A percentile compares a stretch with the other conserved stretches of the same genome.
Conservation (phyloP, 2,888 invertebrate species). For the Hypercompe scribonia region DNA sequence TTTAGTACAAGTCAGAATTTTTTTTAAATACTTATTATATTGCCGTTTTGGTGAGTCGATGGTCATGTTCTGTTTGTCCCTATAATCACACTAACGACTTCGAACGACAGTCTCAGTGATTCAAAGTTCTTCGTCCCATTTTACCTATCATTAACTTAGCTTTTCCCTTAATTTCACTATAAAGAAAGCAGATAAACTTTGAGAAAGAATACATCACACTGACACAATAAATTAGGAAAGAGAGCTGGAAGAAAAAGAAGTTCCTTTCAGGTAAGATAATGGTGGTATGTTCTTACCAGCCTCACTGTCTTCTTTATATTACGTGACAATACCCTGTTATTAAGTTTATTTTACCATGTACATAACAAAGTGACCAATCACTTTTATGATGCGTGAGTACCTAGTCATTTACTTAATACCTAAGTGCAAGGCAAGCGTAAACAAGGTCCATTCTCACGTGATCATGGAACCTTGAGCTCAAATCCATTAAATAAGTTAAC, state of each 20-base stretch:
- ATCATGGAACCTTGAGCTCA: conserved; percentile 41
- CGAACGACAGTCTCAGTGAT: too few relatives aligned
- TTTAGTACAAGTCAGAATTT: not conserved
- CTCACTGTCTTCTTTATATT: not conserved
- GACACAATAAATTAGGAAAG: not conserved
- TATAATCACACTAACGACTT: too few relatives aligned
- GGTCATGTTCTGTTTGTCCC: too few relatives aligned
- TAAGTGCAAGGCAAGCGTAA: conserved; percentile 29
- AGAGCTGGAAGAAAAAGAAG: not conserved
- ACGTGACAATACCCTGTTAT: not conserved
- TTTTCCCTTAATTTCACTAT: too few relatives aligned
- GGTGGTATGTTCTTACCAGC: not conserved
- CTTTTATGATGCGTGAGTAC: not conserved
- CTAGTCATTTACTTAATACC: conserved; percentile 21
- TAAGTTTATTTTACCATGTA: conserved; percentile 26
- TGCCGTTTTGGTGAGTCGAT: too few relatives aligned
- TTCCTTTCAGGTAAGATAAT: not conserved
- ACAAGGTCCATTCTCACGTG: conserved; percentile 47
- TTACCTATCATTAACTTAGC: too few relatives aligned
- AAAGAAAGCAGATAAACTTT: too few relatives aligned
- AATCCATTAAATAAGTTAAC: conserved; percentile 30
- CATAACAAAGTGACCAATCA: conserved; percentile 19
- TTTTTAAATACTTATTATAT: too few relatives aligned
- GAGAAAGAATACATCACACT: not conserved
- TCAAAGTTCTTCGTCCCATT: too few relatives aligned